These are phyloP conservation scores for Shinisaurus crocodilurus DNA, from an alignment of 2,113 vertebrate genomes.

Conservation along the genomic window DNA sequence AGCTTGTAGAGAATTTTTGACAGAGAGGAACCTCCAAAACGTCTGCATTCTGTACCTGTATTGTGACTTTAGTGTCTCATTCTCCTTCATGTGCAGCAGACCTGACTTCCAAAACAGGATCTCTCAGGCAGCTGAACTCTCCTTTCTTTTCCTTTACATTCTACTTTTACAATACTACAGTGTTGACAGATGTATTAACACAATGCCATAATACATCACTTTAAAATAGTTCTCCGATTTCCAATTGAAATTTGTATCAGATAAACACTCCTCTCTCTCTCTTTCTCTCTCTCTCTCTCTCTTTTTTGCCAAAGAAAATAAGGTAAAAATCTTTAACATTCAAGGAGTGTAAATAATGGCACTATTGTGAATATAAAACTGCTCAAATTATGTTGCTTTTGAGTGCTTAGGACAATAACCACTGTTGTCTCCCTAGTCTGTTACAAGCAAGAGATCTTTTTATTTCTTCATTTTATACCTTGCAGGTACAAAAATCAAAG, in stretches of 20 bases:
- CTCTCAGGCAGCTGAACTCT: not conserved
- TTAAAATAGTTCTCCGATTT: not conserved
- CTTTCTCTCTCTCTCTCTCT: too few species aligned
- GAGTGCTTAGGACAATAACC: conserved; percentile 13
- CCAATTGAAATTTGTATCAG: conserved; percentile 5
- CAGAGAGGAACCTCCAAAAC: too few species aligned
- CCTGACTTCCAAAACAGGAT: not conserved
- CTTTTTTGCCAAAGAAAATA: not conserved
- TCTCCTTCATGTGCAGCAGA: not conserved
- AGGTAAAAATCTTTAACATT: conserved; percentile 6
- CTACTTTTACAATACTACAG: not conserved
- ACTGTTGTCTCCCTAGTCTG: not conserved
- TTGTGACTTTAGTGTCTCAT: not conserved
- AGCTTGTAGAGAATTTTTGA: not conserved
- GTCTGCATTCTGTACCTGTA: not conserved
- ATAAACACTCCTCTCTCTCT: not conserved
- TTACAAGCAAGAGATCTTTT: conserved; percentile 25
- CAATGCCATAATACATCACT: not conserved
- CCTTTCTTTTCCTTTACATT: not conserved
- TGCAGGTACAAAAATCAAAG: not conserved
- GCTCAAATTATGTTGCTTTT: conserved; percentile 3
- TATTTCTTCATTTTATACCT: conserved; percentile 11
- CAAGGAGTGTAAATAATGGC: conserved; percentile 33
- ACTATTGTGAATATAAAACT: conserved; percentile 29
- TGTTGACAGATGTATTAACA: conserved; percentile 14